Evolutionary conservation across 1,140 invertebrate species (phyloP), one percentile per base, ranked within the genome.

Genomic region (Euura lappo): DNA sequence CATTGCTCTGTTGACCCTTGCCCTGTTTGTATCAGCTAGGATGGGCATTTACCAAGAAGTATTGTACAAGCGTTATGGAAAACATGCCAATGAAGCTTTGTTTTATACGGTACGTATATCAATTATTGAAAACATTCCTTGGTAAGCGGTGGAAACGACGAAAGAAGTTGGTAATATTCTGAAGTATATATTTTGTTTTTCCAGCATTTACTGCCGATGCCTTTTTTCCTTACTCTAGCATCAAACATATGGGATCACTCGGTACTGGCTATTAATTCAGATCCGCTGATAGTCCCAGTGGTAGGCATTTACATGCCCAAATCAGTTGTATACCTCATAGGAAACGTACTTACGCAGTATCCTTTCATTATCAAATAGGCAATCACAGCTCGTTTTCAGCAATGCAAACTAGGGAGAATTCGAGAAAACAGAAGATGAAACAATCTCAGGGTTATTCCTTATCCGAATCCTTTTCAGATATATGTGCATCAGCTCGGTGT

Each of bases 41-140:
- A 97, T 99, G 95, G 98, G 98, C 2, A 96, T 99, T 74, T 98
- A 95, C 85, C 98, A 99, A 89, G 98, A 99, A 88, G 91, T 91
- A 6, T 86, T 99, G 4, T 97, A 97, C 82, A 88, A 89, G 73
- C 92, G 92, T 72, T 93, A 94, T 88, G 98, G 98, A 69, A 99
- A 99, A 88, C 94, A 98, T 90, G 95, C 98, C 0, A 90, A 92
- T 77, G 98, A 99, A 89, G 96, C 98, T 11, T 88, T 99, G 8
- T 99, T 94, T 87, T 99, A 96, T 82, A 98, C 96, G 75, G 92
- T 92, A 86, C 85, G 84, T 80, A 10, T 68, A 67, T 71, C 64
- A 28, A 43, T 66, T 69, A 13, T 68, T 73, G 4, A 44, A 47
- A 72, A 72, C 42, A 4, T 2, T 64, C 13, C 11, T 67, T 13